A percentile compares a stretch with the other conserved stretches of the same genome.
phyloP scores from a whole-genome alignment of 2,113 vertebrate species.

The Laticauda laticaudata region DNA sequence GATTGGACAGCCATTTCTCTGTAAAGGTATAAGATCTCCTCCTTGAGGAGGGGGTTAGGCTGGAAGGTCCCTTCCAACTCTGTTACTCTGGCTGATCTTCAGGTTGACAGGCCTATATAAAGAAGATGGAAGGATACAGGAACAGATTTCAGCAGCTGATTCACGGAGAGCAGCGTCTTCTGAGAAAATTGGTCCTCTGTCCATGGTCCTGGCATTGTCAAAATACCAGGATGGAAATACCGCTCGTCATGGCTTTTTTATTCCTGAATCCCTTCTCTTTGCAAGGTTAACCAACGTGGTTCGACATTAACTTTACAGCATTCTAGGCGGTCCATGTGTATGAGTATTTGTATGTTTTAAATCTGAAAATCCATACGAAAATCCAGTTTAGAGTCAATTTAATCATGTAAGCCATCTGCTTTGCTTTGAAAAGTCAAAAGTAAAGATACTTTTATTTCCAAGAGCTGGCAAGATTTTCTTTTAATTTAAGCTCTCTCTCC shows the following conservation, averaged over 20 bases:
- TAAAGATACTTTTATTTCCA: conserved; percentile 68
- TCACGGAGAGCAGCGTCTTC: neutral
- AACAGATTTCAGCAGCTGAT: neutral
- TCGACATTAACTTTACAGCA: fast-evolving
- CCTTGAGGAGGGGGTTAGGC: no score
- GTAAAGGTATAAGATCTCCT: neutral
- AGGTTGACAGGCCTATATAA: neutral
- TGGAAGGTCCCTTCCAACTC: neutral
- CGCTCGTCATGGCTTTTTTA: neutral
- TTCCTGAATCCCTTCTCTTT: neutral
- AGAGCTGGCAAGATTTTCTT: conserved; percentile 66
- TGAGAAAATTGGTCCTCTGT: neutral
- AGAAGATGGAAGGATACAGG: neutral
- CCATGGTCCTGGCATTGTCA: conserved; percentile 25
- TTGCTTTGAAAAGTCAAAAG: conserved; percentile 50
- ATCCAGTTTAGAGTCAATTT: conserved; percentile 69
- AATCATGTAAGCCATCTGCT: conserved; percentile 68
- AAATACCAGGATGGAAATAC: neutral
- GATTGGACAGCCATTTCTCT: no score
- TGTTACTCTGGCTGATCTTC: neutral
- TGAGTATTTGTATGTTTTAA: conserved; percentile 54
- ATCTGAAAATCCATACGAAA: conserved; percentile 60
- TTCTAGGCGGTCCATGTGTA: conserved; percentile 33
- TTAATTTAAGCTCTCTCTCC: neutral
- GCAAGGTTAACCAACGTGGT: neutral